Evolutionary conservation across 2,113 vertebrate species (phyloP), one percentile per base, ranked within the genome.

Genomic region (Dromas ardeola): DNA sequence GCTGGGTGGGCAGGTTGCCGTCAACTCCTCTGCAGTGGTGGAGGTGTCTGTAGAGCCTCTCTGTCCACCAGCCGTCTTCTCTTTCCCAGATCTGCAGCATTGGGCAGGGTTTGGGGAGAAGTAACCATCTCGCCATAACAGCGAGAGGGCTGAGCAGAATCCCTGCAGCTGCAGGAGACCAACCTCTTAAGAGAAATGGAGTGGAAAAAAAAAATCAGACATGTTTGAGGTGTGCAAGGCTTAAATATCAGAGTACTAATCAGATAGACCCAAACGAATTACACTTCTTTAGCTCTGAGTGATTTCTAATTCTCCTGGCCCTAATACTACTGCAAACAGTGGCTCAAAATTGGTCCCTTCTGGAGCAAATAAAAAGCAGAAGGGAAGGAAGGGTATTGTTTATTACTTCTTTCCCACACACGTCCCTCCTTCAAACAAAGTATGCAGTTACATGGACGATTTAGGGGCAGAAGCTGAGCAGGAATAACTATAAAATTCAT

Each of bases 401-500:
- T 94, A 88, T 90, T 79, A 29, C 87, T 73, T 43, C 56, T 87
- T 93, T 76, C 38, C 50, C n/a, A 25, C 13, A 66, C 70, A 30
- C 10, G 2, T 95, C 84, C 81, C 70, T 77, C 67, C 78, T 94
- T 96, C 93, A 81, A 53, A 91, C 66, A 78, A 87, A 81, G 61
- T 69, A 49, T 23, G 86, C 94, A 65, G 74, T 96, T 94, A 81
- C 63, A 47, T 29, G 81, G 89, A 67, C 86, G 12, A 97, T 97
- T 97, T 96, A 97, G 63, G 79, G 82, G 78, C 94, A 82, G 89
- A 74, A 85, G 91, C 93, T 79, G 62, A 93, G 70, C 70, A 74
- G 81, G 91, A 86, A 88, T 92, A 93, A 95, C 94, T 93, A 73
- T 94, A 94, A 96, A 96, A 97, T 83, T 85, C 92, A 96, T 86